These are phyloP conservation scores for Antidorcas marsupialis DNA, from an alignment of 2,113 vertebrate genomes.

Conservation along the genomic window DNA sequence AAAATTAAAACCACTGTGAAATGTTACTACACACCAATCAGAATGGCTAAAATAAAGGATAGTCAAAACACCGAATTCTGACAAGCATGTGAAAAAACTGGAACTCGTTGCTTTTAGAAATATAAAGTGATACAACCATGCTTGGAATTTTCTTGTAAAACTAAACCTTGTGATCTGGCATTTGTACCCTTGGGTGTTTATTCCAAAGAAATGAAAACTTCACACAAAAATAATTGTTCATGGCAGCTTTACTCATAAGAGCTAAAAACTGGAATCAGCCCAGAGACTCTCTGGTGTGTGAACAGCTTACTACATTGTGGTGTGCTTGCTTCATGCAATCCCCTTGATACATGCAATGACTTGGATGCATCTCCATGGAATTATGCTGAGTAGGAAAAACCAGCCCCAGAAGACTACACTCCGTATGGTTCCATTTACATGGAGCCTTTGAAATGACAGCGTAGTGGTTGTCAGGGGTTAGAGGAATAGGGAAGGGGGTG, in stretches of 20 bases:
- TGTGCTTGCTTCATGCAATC: background rate
- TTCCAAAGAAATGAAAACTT: constrained; percentile 9
- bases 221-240: background rate
- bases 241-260: background rate
- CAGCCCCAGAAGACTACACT: background rate
- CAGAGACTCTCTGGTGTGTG: background rate
- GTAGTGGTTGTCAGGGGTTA: background rate
- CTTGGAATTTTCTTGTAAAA: background rate
- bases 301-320: background rate
- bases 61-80: background rate
- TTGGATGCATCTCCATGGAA: background rate
- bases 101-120: background rate
- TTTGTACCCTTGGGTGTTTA: background rate
- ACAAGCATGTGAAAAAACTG: background rate
- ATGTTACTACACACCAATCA: background rate
- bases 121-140: background rate
- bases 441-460: background rate
- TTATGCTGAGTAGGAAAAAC: background rate
- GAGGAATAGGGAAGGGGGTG: too few species aligned
- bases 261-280: background rate
- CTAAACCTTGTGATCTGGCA: background rate
- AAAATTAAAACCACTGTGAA: background rate
- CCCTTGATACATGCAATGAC: background rate
- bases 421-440: background rate
- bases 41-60: background rate